Evolutionary conservation across 2,888 invertebrate genomes (phyloP).

Genomic region (Brenthis daphne): DNA sequence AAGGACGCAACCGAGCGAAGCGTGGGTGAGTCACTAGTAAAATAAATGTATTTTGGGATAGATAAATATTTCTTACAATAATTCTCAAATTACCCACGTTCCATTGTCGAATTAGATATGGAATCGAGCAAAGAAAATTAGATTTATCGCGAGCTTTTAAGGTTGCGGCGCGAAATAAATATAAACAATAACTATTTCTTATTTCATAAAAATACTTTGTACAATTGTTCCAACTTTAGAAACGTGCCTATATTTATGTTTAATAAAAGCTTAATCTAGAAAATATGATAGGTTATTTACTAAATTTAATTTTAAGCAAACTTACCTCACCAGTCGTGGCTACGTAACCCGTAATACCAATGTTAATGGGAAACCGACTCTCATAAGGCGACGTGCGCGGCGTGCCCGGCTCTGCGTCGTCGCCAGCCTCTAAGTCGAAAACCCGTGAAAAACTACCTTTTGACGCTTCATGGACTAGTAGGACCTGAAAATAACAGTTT

Average conservation of each 20-base stretch:
- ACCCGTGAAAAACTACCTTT: conserved; percentile 96
- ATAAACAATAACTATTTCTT: no score
- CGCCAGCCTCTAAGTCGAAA: conserved; percentile 96
- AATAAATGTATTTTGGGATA: no score
- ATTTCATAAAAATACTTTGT: no score
- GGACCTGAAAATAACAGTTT: conserved; percentile 81
- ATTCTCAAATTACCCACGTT: no score
- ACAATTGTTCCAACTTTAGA: no score
- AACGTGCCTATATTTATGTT: no score
- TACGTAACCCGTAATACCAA: conserved; percentile 97
- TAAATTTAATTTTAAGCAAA: conserved; percentile 1
- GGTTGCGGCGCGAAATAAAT: no score
- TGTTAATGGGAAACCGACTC: conserved; percentile 96
- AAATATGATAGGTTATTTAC: background rate
- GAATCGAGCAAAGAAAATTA: background rate
- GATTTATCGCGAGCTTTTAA: background rate
- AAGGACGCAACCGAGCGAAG: no score
- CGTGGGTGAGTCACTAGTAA: no score
- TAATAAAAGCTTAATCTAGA: no score
- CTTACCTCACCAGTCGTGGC: conserved; percentile 97
- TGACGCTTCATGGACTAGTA: conserved; percentile 94
- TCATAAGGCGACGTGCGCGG: conserved; percentile 93
- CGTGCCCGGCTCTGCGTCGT: conserved; percentile 91
- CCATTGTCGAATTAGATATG: no score
- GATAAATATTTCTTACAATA: no score